Conservation (phyloP, 1,140 invertebrate species). For the Cyclina sinensis region DNA sequence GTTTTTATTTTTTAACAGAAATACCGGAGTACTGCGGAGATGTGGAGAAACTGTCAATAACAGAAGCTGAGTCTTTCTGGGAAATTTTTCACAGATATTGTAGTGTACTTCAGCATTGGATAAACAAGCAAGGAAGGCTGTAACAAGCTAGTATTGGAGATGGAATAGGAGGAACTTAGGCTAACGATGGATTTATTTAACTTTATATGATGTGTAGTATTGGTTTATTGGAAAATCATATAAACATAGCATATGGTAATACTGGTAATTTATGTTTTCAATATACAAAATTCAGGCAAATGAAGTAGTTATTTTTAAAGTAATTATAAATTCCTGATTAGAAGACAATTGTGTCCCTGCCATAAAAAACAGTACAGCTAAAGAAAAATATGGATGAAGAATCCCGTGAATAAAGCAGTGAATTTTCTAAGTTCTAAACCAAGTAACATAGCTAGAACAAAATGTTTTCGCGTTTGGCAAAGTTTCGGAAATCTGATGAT, state of each 20-base stretch:
- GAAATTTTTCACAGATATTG: neutral
- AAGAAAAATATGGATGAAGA: too few relatives aligned
- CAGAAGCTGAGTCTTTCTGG: neutral
- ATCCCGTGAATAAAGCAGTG: too few relatives aligned
- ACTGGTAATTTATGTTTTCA: neutral
- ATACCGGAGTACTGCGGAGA: neutral
- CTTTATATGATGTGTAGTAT: neutral
- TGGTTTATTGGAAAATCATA: neutral
- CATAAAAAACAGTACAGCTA: too few relatives aligned
- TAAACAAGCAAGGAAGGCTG: neutral
- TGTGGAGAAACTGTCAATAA: neutral
- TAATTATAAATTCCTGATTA: neutral
- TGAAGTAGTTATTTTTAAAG: neutral
- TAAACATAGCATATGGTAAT: too few relatives aligned
- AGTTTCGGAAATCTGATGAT: slow-evolving; percentile 74
- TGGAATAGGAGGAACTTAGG: neutral
- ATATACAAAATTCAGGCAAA: neutral
- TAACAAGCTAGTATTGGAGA: neutral
- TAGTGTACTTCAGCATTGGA: neutral
- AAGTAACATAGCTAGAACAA: neutral
- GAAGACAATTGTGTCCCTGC: neutral
- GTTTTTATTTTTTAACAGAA: slow-evolving; percentile 1
- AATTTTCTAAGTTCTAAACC: too few relatives aligned
- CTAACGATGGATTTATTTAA: neutral
- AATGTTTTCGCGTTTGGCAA: slow-evolving; percentile 77